Conservation (phyloP, 2,113 vertebrate species). For the Nesoenas mayeri region DNA sequence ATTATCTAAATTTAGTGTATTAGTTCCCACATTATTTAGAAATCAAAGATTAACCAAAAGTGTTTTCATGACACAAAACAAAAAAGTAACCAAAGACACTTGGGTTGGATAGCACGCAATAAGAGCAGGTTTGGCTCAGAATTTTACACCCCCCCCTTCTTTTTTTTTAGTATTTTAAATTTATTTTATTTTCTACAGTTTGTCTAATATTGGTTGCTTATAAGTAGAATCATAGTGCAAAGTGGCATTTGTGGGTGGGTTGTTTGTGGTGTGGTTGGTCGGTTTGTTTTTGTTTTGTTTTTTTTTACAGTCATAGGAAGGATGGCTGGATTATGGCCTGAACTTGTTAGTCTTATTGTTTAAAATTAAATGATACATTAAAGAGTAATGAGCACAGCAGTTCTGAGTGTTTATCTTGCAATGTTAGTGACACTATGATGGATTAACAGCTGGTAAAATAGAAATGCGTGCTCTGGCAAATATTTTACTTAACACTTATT, state of each 20-base stretch:
- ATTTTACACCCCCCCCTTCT: neutral
- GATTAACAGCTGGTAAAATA: conserved; percentile 57
- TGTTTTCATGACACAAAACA: neutral
- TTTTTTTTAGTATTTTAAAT: neutral
- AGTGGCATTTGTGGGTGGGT: neutral
- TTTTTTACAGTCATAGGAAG: neutral
- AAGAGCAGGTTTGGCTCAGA: neutral
- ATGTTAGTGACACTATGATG: conserved; percentile 61
- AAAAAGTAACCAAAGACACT: neutral
- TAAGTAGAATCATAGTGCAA: neutral
- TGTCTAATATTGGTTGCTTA: neutral
- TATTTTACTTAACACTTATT: conserved; percentile 58
- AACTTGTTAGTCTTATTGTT: conserved; percentile 51
- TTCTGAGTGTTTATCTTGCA: conserved; percentile 53
- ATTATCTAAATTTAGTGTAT: neutral
- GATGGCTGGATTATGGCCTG: neutral
- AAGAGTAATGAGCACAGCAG: conserved; percentile 64
- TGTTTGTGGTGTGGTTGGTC: neutral
- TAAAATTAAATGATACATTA: conserved; percentile 68
- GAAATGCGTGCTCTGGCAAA: conserved; percentile 62
- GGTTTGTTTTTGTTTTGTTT: neutral
- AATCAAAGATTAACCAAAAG: neutral
- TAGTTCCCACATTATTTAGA: neutral
- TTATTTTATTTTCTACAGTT: neutral
- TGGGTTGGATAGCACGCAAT: accelerated